These are phyloP conservation scores for Dromas ardeola DNA, from an alignment of 2,113 vertebrate species.

Conservation along the genomic window DNA sequence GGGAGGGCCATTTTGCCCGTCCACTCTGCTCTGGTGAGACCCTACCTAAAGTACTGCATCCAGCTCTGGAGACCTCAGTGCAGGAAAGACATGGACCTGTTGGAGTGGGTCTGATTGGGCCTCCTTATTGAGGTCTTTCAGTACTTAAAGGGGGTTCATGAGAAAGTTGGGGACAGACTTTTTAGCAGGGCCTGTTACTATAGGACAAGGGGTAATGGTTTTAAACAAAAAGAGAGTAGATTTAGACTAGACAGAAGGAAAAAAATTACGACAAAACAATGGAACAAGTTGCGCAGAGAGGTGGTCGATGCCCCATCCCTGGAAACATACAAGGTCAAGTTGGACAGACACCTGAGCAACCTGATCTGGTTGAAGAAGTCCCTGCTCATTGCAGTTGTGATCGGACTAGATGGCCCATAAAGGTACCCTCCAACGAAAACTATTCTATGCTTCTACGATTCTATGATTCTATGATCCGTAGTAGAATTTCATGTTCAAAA, in stretches of 20 bases:
- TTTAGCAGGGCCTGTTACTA: neutral
- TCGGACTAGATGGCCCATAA: neutral
- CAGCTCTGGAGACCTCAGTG: neutral
- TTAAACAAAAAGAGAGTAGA: neutral
- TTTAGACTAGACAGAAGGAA: neutral
- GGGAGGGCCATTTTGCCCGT: neutral
- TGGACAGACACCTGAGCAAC: neutral
- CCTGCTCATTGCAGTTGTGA: neutral
- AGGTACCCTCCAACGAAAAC: neutral
- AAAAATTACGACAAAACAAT: neutral
- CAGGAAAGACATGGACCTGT: neutral
- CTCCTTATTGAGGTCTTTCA: neutral
- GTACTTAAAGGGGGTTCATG: neutral
- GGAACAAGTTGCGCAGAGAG: neutral
- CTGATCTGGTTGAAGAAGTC: neutral
- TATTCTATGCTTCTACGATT: neutral
- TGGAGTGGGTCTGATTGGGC: neutral
- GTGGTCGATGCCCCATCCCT: neutral
- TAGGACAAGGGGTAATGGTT: neutral
- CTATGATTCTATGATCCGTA: neutral
- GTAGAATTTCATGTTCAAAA: neutral
- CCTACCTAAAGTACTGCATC: too few species aligned
- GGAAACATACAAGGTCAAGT: neutral
- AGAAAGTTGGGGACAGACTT: neutral
- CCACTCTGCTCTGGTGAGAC: neutral